A percentile compares a stretch with the other conserved stretches of the same genome.
phyloP scores from a whole-genome alignment of 2,113 vertebrate genomes.

The Macquaria australasica region DNA sequence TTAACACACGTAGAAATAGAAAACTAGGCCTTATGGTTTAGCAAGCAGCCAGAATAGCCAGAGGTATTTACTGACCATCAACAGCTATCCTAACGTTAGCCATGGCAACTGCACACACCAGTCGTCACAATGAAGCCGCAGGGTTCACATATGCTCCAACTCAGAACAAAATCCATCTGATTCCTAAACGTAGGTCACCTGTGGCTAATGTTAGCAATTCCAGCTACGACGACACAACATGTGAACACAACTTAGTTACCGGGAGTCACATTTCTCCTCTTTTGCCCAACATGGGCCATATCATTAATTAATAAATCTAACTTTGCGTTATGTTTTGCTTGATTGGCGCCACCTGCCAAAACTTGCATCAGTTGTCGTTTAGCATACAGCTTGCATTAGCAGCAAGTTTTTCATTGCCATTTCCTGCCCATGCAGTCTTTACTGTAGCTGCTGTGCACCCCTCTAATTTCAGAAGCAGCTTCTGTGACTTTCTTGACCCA shows the following conservation, averaged over 20 bases:
- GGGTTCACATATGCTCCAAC: neutral
- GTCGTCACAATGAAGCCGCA: neutral
- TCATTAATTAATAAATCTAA: neutral
- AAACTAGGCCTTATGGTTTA: neutral
- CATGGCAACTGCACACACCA: neutral
- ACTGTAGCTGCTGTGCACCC: neutral
- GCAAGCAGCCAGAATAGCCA: neutral
- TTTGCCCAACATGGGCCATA: neutral
- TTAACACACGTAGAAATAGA: neutral
- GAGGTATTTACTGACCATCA: neutral
- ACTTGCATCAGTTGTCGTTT: neutral
- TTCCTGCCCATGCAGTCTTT: neutral
- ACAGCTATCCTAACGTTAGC: neutral
- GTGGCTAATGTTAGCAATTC: neutral
- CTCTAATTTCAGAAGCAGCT: neutral
- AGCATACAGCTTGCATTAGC: neutral
- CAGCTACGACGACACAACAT: neutral
- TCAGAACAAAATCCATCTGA: neutral
- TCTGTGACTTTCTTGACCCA: slow-evolving; percentile 10
- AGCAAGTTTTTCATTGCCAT: neutral
- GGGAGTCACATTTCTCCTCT: neutral
- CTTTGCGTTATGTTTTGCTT: neutral
- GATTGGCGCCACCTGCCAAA: neutral
- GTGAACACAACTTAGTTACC: neutral
- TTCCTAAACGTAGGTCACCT: neutral